Base-by-base conservation (phyloP, 1,140 invertebrate species). In the Brachionus calyciflorus region DNA sequence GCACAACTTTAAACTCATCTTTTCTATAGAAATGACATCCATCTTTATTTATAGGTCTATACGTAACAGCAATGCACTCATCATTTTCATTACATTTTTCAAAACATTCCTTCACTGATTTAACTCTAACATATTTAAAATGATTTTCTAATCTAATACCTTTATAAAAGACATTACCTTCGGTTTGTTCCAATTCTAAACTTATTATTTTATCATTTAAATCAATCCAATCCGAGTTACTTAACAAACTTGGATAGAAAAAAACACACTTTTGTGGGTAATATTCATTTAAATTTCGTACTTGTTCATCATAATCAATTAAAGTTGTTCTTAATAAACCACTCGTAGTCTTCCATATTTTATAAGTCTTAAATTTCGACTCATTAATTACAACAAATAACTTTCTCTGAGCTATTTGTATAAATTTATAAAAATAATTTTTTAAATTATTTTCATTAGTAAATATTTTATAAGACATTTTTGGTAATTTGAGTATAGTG, bases 1-100 rank as follows among this genome's bases (percentile, higher is more conserved):
- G 21, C 17, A 26, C 40, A 21, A 44, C 60, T 44, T 24, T 28
- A 44, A 44, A 65, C 10, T 65, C 40, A 26, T 44, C 19, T 14
- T 37, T 41, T 46, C 60, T 19, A 65, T 65, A 65, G 44, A 65
- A 65, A 46, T 65, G 60, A 28, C 60, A 65, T 44, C 60, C 60
- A 41, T 65, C 60, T 44, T 65, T 65, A 37, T 65, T 65, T 14
- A 65, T 44, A 10, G 60, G 60, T 24, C 60, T 9, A 44, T 26
- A 65, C 2, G 60, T 65, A 4, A 65, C 21, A 24, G 60, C 60
- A 10, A 10, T 40, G 24, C 60, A 65, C 4, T 44, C 60, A 26
- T 44, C 40, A 65, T 65, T 19, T 9, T 65, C 12, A 44, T 44
- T 3, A 26, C 60, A 65, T 24, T 65, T 44, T 41, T 44, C 40